Conservation (phyloP, 2,888 invertebrate genomes). For the Lepidochrysops patricia region DNA sequence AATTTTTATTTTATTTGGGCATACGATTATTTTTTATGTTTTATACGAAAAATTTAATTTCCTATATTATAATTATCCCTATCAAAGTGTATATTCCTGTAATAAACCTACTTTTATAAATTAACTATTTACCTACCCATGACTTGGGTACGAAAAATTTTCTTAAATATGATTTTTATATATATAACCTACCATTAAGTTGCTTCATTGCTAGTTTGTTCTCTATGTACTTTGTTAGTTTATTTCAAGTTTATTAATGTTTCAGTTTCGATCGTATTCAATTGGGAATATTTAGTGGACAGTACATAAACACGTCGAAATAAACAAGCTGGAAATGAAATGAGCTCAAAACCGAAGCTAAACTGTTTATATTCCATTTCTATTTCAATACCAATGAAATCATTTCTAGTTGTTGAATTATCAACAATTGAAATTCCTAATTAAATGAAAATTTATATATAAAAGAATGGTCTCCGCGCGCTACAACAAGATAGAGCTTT, state of each 20-base stretch:
- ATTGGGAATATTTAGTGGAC: neutral
- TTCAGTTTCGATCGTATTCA: neutral
- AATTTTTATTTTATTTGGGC: neutral
- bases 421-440: no score
- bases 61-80: neutral
- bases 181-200: no score
- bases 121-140: no score
- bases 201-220: no score
- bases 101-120: neutral
- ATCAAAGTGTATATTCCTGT: neutral
- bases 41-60: neutral
- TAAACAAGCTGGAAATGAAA: conserved; percentile 4
- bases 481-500: no score
- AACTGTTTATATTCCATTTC: neutral
- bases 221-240: neutral
- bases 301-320: conserved; percentile 4
- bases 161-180: no score
- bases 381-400: neutral
- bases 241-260: neutral
- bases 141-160: no score
- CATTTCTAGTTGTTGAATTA: no score
- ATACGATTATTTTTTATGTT: neutral
- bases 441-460: no score
- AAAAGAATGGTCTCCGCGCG: no score
- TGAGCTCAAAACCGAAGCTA: neutral